Percentiles rank a stretch among this genome's conserved stretches.
Evolutionary conservation across 1,140 invertebrate species (phyloP).

Genomic region (Cotesia typhae): DNA sequence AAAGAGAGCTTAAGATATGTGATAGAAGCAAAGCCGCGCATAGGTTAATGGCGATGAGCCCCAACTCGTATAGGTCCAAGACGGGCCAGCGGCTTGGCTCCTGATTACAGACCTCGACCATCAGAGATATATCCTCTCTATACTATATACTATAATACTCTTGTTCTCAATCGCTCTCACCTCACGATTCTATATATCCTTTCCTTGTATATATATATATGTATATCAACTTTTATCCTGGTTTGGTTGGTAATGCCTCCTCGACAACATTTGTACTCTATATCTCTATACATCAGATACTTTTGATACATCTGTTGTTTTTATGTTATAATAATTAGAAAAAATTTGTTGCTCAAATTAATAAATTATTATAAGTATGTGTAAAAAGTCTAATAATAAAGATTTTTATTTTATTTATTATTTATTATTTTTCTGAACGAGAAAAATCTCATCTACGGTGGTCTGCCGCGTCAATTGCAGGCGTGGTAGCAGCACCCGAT

Average conservation of each 20-base stretch:
- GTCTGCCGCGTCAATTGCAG: constrained; percentile 36
- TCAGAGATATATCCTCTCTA: constrained; percentile 47
- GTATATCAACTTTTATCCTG: constrained; percentile 50
- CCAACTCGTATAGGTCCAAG: constrained; percentile 30
- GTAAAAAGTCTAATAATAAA: background rate
- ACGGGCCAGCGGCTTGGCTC: constrained; percentile 60
- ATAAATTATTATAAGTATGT: no score
- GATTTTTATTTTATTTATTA: background rate
- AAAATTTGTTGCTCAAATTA: no score
- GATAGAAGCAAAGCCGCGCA: constrained; percentile 39
- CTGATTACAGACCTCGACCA: constrained; percentile 63
- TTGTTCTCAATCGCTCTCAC: constrained; percentile 52
- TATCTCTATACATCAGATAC: no score
- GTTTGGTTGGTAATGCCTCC: constrained; percentile 45
- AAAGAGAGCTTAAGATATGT: no score
- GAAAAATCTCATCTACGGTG: constrained; percentile 21
- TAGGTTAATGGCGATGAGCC: constrained; percentile 59
- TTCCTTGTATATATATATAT: constrained; percentile 26
- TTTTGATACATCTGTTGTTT: no score
- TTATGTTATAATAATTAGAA: no score
- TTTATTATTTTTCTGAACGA: background rate
- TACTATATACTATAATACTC: constrained; percentile 49
- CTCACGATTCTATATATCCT: no score
- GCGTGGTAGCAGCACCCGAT: constrained; percentile 33
- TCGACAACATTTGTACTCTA: constrained; percentile 51